These are phyloP conservation scores for Sympetrum striolatum DNA, from an alignment of 2,888 invertebrate genomes.

Conservation along the genomic window DNA sequence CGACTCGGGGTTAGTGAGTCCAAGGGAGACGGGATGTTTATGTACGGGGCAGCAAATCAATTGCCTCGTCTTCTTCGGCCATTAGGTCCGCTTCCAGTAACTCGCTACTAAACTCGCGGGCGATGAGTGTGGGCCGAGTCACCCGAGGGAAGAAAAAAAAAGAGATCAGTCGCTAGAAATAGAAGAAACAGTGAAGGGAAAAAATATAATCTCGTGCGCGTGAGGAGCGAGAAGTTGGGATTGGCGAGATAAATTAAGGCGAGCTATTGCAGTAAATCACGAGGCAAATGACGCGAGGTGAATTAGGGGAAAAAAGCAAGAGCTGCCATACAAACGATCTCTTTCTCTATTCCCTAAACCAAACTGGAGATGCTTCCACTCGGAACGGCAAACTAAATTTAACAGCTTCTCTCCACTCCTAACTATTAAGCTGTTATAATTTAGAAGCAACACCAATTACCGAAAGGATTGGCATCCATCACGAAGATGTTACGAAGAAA, in stretches of 20 bases:
- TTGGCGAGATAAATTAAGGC: slow-evolving; percentile 6
- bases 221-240: neutral
- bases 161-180: neutral
- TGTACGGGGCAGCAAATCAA: neutral
- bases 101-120: neutral
- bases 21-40: neutral
- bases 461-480: too few species aligned
- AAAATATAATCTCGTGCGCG: neutral
- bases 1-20: neutral
- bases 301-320: neutral
- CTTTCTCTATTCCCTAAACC: too few species aligned
- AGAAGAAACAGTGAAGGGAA: neutral
- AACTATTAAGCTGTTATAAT: too few species aligned
- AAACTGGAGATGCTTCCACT: too few species aligned
- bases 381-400: too few species aligned
- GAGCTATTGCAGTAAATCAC: slow-evolving; percentile 28
- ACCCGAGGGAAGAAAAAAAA: neutral
- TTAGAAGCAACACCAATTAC: too few species aligned
- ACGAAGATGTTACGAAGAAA: too few species aligned
- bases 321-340: too few species aligned
- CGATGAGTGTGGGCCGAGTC: neutral
- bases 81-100: neutral
- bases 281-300: slow-evolving; percentile 1
- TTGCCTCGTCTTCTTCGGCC: neutral
- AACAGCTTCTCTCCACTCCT: too few species aligned